phyloP scores from a whole-genome alignment of 2,113 vertebrate species.

The Rattus rattus region DNA sequence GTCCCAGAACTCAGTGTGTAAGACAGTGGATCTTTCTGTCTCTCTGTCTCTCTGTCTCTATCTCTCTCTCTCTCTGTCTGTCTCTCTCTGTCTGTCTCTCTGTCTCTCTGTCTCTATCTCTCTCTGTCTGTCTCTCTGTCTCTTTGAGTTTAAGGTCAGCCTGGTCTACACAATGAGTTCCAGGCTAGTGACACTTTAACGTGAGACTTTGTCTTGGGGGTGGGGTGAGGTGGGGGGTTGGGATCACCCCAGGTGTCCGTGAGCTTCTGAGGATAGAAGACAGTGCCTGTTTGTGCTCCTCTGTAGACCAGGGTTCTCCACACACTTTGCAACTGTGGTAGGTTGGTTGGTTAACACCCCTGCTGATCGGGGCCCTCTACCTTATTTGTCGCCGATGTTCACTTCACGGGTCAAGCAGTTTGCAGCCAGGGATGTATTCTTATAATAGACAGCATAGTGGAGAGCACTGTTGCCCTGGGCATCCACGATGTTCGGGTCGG shows the following conservation, averaged over 20 bases:
- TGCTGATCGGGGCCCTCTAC: conserved; percentile 76
- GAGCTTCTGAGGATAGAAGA: neutral
- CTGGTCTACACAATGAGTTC: neutral
- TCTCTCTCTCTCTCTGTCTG: accelerated
- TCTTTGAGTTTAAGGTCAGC: neutral
- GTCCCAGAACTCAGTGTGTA: neutral
- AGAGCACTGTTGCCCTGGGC: conserved; percentile 89
- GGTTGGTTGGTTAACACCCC: neutral
- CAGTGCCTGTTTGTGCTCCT: too few species aligned
- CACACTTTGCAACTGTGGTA: neutral
- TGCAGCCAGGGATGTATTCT: conserved; percentile 71
- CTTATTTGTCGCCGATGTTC: conserved; percentile 89
- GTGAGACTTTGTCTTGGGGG: neutral
- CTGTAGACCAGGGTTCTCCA: neutral
- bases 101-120: neutral
- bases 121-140: neutral
- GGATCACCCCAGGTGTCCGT: neutral
- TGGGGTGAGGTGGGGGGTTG: neutral
- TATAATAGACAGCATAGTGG: conserved; percentile 87
- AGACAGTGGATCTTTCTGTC: neutral
- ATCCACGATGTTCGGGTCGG: conserved; percentile 90
- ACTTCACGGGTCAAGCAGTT: conserved; percentile 88
- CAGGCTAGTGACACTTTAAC: neutral
- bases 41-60: too few species aligned
- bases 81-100: neutral